Evolutionary conservation across 2,113 vertebrate species (phyloP), one percentile per base, ranked within the genome.

Genomic region (Amblyopsis rosae): DNA sequence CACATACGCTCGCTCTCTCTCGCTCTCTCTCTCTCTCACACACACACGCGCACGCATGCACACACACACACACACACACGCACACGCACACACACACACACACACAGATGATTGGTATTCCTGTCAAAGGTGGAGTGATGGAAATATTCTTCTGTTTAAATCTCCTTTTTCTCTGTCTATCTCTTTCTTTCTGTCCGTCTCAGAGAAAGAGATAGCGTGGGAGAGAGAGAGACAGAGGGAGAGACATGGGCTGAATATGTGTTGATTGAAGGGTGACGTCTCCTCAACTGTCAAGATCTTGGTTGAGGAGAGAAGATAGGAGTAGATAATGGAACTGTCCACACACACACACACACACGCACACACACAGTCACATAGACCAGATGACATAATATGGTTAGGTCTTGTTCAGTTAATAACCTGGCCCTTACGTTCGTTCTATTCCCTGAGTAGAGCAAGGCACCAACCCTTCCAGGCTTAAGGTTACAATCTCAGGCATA

Each of bases 381-480:
- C 17, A 3, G 10, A 47, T 61, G 15, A 15, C 35, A 61, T 17
- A 59, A 59, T 32, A 59, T 59, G n/a, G 32, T 41, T 41, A 41
- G 35, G 35, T 41, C 35, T 41, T 41, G 35, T 41, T 41, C 35
- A 41, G 35, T 59, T 59, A 19, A 59, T 59, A 12, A 33, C 26
- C 56, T 58, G n/a, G 56, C 11, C 6, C 10, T 12, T 8, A 41
- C 4, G 57, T 26, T 26, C 26, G 57, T 33, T 59, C 19, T 12
- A 51, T 51, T 59, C 17, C 57, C 26, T 59, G 19, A 33, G 17
- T 59, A 32, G 16, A 59, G 17, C 57, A 11, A 11, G 62, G 62
- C 72, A 81, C 67, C 69, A 90, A 90, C 87, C 72, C 71, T 70
- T 79, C 93, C 93, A 94, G 76, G 76, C 4, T 41, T 41, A 41